Conservation (phyloP, 2,113 vertebrate genomes). For the Pollimyrus isidori region DNA sequence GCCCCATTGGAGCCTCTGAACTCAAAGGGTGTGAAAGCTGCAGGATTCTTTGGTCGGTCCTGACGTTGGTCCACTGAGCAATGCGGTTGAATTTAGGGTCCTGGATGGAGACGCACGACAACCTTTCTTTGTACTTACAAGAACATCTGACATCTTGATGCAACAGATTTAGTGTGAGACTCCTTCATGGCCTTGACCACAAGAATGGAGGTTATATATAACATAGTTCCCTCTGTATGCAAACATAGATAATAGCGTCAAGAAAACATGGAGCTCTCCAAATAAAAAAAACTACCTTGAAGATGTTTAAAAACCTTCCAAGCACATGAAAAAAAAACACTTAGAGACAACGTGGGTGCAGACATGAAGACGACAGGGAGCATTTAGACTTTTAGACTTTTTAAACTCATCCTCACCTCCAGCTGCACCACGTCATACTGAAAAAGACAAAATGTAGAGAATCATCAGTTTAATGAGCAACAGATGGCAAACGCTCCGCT, state of each 20-base stretch:
- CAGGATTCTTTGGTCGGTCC: slow-evolving; percentile 40
- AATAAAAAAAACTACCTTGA: not conserved
- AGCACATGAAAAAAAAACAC: not conserved
- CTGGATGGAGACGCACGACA: slow-evolving; percentile 27
- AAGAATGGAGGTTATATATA: not conserved
- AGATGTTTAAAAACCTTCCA: not conserved
- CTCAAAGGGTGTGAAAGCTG: slow-evolving; percentile 51
- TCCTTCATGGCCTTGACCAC: not conserved
- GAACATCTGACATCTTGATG: not conserved
- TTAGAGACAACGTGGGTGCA: not conserved
- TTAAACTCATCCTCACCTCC: slow-evolving; percentile 40
- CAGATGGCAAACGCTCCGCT: not conserved
- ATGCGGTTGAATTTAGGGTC: slow-evolving; percentile 42
- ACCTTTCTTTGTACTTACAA: not conserved
- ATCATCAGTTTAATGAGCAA: not conserved
- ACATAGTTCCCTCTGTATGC: not conserved
- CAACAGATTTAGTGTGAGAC: not conserved
- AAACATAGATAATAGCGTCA: not conserved
- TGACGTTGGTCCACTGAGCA: slow-evolving; percentile 52
- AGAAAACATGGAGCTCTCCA: not conserved
- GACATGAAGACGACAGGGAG: not conserved
- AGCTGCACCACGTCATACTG: slow-evolving; percentile 45
- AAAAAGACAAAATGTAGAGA: slow-evolving; percentile 11
- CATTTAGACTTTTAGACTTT: no score
- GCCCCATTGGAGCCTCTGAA: slow-evolving; percentile 48